These are phyloP conservation scores for Lepisosteus oculatus DNA, from an alignment of 2,113 vertebrate genomes.

Conservation along the genomic window DNA sequence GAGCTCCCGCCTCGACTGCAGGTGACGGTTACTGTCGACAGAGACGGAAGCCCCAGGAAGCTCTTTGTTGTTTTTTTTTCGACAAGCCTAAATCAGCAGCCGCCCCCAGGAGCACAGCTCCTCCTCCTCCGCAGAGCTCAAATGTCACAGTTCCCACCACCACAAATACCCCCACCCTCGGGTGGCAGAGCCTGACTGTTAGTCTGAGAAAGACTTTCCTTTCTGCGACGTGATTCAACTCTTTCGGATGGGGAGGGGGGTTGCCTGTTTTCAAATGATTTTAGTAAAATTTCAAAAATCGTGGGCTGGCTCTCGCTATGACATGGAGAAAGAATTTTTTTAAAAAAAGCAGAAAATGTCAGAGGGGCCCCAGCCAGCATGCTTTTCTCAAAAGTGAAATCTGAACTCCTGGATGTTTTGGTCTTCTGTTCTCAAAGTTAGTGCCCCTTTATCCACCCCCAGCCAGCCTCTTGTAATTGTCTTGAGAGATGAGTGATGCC, in stretches of 20 bases:
- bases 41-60: too few relatives aligned
- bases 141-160: conserved; percentile 52
- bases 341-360: conserved; percentile 21
- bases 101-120: not conserved
- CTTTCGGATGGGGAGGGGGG: conserved; percentile 23
- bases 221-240: conserved; percentile 23
- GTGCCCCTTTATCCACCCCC: too few relatives aligned
- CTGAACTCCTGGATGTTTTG: conserved; percentile 20
- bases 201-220: conserved; percentile 33
- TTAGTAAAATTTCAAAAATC: not conserved
- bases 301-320: conserved; percentile 34
- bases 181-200: conserved; percentile 25
- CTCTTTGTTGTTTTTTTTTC: too few relatives aligned
- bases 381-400: conserved; percentile 20
- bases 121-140: conserved; percentile 35
- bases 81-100: too few relatives aligned
- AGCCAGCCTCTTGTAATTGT: not conserved
- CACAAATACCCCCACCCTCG: conserved; percentile 45
- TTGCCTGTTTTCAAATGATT: conserved; percentile 24
- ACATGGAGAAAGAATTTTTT: conserved; percentile 18
- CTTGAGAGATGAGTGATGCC: conserved; percentile 24
- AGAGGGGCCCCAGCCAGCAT: conserved; percentile 23
- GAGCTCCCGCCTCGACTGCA: too few relatives aligned
- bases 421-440: conserved; percentile 24
- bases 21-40: too few relatives aligned